These are phyloP conservation scores for Empidonax traillii DNA, from an alignment of 2,113 vertebrate genomes.

Conservation along the genomic window DNA sequence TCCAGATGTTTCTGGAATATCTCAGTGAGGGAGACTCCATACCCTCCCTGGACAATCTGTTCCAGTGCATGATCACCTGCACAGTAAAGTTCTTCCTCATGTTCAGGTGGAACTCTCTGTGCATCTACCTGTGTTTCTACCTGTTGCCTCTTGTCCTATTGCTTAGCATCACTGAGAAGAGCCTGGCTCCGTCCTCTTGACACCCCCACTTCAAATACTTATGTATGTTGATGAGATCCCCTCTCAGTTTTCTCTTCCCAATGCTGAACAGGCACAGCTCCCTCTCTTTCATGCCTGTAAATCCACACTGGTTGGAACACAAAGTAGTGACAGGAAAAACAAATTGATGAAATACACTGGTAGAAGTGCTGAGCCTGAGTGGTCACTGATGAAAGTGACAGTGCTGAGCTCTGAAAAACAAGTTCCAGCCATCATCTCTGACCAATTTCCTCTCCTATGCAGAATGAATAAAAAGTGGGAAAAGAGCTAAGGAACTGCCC, in stretches of 20 bases:
- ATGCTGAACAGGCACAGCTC: not conserved
- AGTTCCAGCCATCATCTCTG: not conserved
- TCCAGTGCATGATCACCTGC: not conserved
- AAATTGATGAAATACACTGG: not conserved
- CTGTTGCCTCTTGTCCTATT: not conserved
- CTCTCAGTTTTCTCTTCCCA: not conserved
- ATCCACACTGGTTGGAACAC: not conserved
- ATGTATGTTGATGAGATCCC: not conserved
- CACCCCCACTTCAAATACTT: not conserved
- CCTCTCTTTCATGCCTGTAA: not conserved
- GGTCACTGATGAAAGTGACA: accelerated
- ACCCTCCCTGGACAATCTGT: not conserved
- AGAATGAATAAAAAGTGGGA: not conserved
- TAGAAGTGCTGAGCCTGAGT: not conserved
- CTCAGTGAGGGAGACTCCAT: not conserved
- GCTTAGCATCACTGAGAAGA: not conserved
- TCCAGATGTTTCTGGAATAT: not conserved
- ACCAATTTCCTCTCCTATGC: not conserved
- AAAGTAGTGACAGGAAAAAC: not conserved
- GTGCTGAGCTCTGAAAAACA: not conserved
- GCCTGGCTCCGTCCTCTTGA: not conserved
- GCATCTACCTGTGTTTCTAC: not conserved
- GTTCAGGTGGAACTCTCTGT: not conserved
- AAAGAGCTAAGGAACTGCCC: not conserved
- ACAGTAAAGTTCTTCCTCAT: not conserved